A percentile compares a stretch with the other conserved stretches of the same genome.
Evolutionary conservation across 2,113 vertebrate species (phyloP).

Genomic region (Ochotona curzoniae): DNA sequence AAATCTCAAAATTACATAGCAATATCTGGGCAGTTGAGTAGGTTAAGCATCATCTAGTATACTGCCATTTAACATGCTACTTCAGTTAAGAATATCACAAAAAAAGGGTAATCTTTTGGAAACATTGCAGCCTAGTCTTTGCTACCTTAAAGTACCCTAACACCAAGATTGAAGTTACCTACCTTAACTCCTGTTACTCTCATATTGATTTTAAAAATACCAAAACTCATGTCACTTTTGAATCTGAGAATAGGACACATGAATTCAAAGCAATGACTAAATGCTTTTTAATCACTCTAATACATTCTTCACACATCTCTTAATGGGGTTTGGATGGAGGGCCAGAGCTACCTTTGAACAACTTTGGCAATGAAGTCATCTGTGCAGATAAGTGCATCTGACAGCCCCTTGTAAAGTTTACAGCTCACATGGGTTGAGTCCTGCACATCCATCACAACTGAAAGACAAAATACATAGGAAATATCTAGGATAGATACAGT

Average conservation of each 20-base stretch:
- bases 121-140: conserved; percentile 27
- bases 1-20: conserved; percentile 36
- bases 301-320: conserved; percentile 17
- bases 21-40: background rate
- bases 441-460: conserved; percentile 99
- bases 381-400: conserved; percentile 98
- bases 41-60: conserved; percentile 26
- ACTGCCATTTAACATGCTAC: background rate
- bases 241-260: conserved; percentile 21
- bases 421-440: conserved; percentile 96
- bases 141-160: conserved; percentile 18
- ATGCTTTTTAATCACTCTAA: conserved; percentile 38
- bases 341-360: conserved; percentile 93
- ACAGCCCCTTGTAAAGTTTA: conserved; percentile 97
- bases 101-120: background rate
- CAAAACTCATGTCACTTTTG: conserved; percentile 1
- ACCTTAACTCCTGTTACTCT: conserved; percentile 24
- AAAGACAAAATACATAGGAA: conserved; percentile 73
- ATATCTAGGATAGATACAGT: conserved; percentile 40
- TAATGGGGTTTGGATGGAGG: conserved; percentile 33
- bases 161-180: background rate
- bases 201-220: background rate
- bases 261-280: conserved; percentile 53
- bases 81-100: background rate
- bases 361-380: conserved; percentile 99